Percentiles rank a stretch among this genome's conserved stretches.
Conservation (phyloP, 2,113 vertebrate genomes). For the Probosciger aterrimus region DNA sequence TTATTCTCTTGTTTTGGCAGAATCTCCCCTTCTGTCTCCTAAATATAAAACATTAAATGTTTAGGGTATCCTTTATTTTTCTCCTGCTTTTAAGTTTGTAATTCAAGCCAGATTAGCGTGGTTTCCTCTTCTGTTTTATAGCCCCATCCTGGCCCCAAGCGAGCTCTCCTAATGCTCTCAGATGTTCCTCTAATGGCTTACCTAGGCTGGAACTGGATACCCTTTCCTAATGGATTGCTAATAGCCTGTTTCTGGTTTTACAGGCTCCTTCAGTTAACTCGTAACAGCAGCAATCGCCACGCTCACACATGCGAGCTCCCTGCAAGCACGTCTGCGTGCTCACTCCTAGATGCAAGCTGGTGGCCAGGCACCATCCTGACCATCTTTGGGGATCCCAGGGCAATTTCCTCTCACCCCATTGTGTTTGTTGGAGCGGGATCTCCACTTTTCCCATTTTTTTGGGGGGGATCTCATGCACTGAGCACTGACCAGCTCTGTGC, state of each 20-base stretch:
- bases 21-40: slow-evolving; percentile 60
- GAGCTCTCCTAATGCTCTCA: slow-evolving; percentile 70
- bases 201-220: slow-evolving; percentile 77
- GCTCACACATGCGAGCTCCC: background rate
- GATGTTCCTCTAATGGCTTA: slow-evolving; percentile 78
- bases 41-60: slow-evolving; percentile 69
- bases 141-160: slow-evolving; percentile 68
- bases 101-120: slow-evolving; percentile 71
- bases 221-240: slow-evolving; percentile 78
- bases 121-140: slow-evolving; percentile 70
- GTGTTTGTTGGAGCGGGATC: background rate
- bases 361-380: background rate
- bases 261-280: slow-evolving; percentile 70
- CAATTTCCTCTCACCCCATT: rapidly evolving
- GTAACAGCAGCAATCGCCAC: background rate
- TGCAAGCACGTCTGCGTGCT: background rate
- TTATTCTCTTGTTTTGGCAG: slow-evolving; percentile 46
- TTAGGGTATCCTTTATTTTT: slow-evolving; percentile 58
- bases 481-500: background rate
- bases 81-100: slow-evolving; percentile 73
- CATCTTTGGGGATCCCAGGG: background rate
- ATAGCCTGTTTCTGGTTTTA: slow-evolving; percentile 82
- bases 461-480: rapidly evolving
- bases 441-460: background rate
- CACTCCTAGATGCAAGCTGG: background rate